Evolutionary conservation across 2,888 invertebrate genomes (phyloP), one percentile per base, ranked within the genome.

Genomic region (Ferrisia virgata): DNA sequence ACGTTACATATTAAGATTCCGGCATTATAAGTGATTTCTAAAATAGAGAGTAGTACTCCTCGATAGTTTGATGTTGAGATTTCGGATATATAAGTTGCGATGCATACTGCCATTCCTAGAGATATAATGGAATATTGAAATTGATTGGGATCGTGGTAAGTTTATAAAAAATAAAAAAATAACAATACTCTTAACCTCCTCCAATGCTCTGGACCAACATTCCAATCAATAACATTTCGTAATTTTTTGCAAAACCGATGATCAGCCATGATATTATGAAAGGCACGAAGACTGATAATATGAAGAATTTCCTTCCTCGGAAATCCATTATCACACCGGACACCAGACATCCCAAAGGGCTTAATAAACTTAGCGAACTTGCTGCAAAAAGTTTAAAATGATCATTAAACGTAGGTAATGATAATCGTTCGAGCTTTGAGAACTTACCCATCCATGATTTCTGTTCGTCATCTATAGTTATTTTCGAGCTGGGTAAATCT

Each of bases 181-280:
- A 11, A 1, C 4, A 25, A n/a, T 36, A 36, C 31, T 40, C 11
- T n/a, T n/a, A n/a, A 84, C 84, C 84, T 76, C 76, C 72, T 18
- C 40, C 84, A 28, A 84, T 43, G 9, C 84, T 72, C 28, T 84
- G 72, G 3, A 84, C n/a, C 6, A 84, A 28, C 76, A 84, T 78
- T 78, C 84, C 84, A 33, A 47, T 33, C 15, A 72, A 36, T 15
- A 84, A 13, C 22, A 33, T 47, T 25, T 76, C 39, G 40, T 72
- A 40, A 72, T 78, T 78, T 1, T 40, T 69, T 8, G 84, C 40
- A 28, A 84, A 22, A 11, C 43, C 72, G 3, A 47, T 76, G 13
- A 84, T 78, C 53, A 84, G 33, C 84, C 84, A 84, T 18, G 76
- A 39, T 25, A 84, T 15, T 13, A 84, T 72, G 78, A 84, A 84